Conservation (phyloP, 2,797 vertebrate species). For the Avahi laniger region DNA sequence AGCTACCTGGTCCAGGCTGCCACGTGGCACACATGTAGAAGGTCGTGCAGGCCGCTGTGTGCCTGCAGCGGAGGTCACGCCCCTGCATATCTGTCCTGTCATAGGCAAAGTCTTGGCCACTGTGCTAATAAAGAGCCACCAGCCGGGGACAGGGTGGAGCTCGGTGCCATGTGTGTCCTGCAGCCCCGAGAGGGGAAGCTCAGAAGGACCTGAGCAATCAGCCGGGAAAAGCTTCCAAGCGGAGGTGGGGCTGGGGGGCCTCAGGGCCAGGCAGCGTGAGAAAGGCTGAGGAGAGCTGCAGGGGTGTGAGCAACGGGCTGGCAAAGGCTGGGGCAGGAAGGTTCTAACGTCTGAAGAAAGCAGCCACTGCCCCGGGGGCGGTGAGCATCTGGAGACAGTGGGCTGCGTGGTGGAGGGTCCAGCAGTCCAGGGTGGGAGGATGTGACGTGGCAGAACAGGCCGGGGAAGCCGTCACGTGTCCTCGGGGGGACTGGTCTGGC, state of each 20-base stretch:
- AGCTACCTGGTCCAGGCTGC: not conserved
- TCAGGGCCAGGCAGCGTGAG: not conserved
- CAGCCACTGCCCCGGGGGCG: not conserved
- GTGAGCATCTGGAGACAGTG: not conserved
- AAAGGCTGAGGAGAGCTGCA: not conserved
- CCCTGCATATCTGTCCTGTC: not conserved
- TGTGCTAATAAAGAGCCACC: not conserved
- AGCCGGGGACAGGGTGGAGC: not conserved
- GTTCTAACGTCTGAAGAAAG: not conserved
- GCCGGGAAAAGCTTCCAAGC: not conserved
- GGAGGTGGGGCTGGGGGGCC: not conserved
- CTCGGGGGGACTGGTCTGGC: not conserved
- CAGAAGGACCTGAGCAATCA: no score
- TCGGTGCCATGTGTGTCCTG: not conserved
- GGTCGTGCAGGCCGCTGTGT: not conserved
- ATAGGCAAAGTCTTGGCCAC: not conserved
- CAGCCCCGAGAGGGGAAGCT: not conserved
- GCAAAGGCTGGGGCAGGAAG: not conserved
- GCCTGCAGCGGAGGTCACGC: not conserved
- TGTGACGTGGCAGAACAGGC: not conserved
- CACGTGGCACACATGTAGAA: rapidly evolving
- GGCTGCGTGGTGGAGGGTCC: not conserved
- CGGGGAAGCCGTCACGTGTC: not conserved
- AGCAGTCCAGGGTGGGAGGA: no score
- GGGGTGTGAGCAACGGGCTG: not conserved